Evolutionary conservation across 2,888 invertebrate genomes (phyloP).

Genomic region (Thysanoteuthis rhombus): DNA sequence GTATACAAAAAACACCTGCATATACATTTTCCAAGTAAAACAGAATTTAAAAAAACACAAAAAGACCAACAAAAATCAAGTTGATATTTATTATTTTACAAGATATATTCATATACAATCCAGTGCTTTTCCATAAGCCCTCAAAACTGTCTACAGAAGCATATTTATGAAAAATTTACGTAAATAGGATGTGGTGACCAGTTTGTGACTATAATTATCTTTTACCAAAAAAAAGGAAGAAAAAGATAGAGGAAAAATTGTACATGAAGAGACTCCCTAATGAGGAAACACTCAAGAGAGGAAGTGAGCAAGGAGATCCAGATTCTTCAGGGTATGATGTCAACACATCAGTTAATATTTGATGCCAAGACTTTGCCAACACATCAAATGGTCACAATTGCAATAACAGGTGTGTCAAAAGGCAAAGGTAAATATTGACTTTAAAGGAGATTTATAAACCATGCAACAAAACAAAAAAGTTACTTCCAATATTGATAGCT

Average conservation of each 20-base stretch:
- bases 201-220: background rate
- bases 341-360: constrained; percentile 13
- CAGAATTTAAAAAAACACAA: too few species aligned
- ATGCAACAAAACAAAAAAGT: too few species aligned
- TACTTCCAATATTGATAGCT: too few species aligned
- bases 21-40: too few species aligned
- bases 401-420: background rate
- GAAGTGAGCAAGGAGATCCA: background rate
- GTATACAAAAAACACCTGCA: too few species aligned
- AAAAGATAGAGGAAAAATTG: background rate
- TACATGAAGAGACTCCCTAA: background rate
- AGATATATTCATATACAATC: too few species aligned
- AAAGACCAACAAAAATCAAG: too few species aligned
- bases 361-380: background rate
- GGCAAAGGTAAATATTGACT: background rate
- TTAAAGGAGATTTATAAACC: too few species aligned
- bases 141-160: background rate
- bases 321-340: background rate
- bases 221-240: background rate
- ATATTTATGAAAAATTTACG: background rate
- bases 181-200: background rate
- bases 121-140: too few species aligned
- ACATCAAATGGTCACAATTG: background rate
- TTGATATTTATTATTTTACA: too few species aligned
- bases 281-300: background rate